phyloP scores from a whole-genome alignment of 2,888 invertebrate species.

The Monopis laevigella region DNA sequence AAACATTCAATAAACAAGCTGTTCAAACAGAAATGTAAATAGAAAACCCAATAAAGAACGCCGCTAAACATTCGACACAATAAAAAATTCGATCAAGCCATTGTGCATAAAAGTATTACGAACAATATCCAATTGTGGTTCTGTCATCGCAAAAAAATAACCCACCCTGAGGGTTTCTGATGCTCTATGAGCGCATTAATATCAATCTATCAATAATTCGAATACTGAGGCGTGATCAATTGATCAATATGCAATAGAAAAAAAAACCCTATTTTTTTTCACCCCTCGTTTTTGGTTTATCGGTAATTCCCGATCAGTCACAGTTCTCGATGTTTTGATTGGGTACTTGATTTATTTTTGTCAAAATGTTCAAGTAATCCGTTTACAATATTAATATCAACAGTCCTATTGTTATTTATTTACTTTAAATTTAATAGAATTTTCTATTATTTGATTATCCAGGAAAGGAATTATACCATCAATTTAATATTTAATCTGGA shows the following conservation, averaged over 20 bases:
- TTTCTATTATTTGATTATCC: slow-evolving; percentile 28
- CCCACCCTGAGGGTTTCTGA: slow-evolving; percentile 37
- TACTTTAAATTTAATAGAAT: slow-evolving; percentile 28
- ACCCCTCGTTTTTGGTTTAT: slow-evolving; percentile 46
- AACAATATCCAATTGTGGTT: slow-evolving; percentile 57
- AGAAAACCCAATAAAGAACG: slow-evolving; percentile 34
- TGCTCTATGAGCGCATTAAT: slow-evolving; percentile 37
- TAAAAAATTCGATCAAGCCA: slow-evolving; percentile 26
- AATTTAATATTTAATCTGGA: slow-evolving; percentile 1
- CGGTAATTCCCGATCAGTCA: slow-evolving; percentile 35
- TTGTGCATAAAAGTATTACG: slow-evolving; percentile 43
- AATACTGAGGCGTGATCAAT: slow-evolving; percentile 59
- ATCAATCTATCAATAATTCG: slow-evolving; percentile 63
- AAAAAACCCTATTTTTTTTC: slow-evolving; percentile 38
- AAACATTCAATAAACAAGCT: slow-evolving; percentile 25
- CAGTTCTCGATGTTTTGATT: slow-evolving; percentile 40
- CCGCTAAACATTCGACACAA: slow-evolving; percentile 17
- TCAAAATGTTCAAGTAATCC: too few species aligned
- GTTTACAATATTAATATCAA: too few species aligned
- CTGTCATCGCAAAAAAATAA: slow-evolving; percentile 49
- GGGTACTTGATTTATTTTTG: slow-evolving; percentile 32
- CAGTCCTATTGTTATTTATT: background rate
- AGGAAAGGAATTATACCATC: background rate
- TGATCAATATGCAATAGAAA: slow-evolving; percentile 53
- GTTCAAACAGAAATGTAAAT: slow-evolving; percentile 27